Percentiles rank a stretch among this genome's conserved stretches.
These are phyloP conservation scores for Acrobasis consociella DNA, from an alignment of 2,888 invertebrate species.

Conservation along the genomic window DNA sequence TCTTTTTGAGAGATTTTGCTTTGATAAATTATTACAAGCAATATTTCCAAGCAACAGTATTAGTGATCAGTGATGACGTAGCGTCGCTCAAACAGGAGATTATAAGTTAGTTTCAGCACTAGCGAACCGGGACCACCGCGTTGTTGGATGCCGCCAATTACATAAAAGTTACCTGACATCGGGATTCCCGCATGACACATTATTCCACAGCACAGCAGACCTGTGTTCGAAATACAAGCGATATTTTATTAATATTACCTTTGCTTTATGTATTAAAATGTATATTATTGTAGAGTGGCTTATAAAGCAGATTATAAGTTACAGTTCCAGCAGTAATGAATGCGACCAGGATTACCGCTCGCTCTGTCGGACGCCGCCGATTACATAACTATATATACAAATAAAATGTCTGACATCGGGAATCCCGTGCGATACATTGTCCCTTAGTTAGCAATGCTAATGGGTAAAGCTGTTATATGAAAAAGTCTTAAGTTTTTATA, in stretches of 20 bases:
- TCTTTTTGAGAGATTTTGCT: too few species aligned
- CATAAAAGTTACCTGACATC: constrained; percentile 60
- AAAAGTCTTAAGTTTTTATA: too few species aligned
- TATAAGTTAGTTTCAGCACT: constrained; percentile 62
- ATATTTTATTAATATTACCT: too few species aligned
- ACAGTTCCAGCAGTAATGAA: too few species aligned
- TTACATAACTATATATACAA: too few species aligned
- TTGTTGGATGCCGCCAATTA: constrained; percentile 50
- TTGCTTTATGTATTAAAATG: too few species aligned
- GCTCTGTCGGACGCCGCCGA: constrained; percentile 43
- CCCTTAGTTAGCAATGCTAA: constrained; percentile 19
- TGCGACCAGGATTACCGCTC: too few species aligned
- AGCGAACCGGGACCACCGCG: constrained; percentile 59
- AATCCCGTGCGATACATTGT: constrained; percentile 43
- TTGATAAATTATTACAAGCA: too few species aligned
- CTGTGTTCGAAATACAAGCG: neutral
- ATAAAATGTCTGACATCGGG: constrained; percentile 58
- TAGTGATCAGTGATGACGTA: too few species aligned
- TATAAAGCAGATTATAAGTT: too few species aligned
- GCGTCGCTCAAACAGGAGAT: constrained; percentile 37
- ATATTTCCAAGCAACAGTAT: too few species aligned
- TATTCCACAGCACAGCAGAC: constrained; percentile 20
- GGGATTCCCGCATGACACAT: constrained; percentile 46
- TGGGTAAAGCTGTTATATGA: constrained; percentile 11
- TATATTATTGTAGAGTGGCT: too few species aligned